phyloP scores from a whole-genome alignment of 2,888 invertebrate genomes.

The Nowickia ferox region DNA sequence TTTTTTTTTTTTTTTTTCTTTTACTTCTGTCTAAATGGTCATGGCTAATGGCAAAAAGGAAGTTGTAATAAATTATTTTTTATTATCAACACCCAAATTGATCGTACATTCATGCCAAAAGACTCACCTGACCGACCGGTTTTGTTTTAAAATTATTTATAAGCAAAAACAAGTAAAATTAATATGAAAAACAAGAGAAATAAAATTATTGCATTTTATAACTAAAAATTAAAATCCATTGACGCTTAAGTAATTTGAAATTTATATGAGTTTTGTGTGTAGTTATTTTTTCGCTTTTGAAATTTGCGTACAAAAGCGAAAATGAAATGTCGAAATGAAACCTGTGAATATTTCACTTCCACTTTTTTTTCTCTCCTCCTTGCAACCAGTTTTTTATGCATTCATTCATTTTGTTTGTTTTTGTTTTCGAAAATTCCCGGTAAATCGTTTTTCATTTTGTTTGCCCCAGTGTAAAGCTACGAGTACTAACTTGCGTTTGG shows the following conservation, averaged over 20 bases:
- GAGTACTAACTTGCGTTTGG: not conserved
- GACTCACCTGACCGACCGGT: slow-evolving; percentile 23
- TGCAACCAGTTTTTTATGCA: not conserved
- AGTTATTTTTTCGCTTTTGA: not conserved
- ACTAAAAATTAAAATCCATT: slow-evolving; percentile 57
- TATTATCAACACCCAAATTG: slow-evolving; percentile 27
- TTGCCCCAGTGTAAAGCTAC: not conserved
- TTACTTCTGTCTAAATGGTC: slow-evolving; percentile 34
- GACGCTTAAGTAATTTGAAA: slow-evolving; percentile 67
- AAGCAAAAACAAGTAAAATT: slow-evolving; percentile 22
- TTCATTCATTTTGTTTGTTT: not conserved
- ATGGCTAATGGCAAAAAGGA: slow-evolving; percentile 58
- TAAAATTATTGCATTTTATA: slow-evolving; percentile 43
- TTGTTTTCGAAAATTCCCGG: slow-evolving; percentile 33
- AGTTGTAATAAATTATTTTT: slow-evolving; percentile 50
- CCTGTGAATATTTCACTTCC: slow-evolving; percentile 50
- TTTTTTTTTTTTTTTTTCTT: not conserved
- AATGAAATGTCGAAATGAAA: slow-evolving; percentile 38
- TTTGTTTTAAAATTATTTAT: slow-evolving; percentile 9
- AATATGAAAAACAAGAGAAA: not conserved
- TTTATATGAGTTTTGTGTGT: slow-evolving; percentile 56
- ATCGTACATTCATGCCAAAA: not conserved
- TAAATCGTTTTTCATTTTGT: slow-evolving; percentile 54
- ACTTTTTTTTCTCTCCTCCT: slow-evolving; percentile 17
- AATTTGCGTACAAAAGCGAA: slow-evolving; percentile 4